Evolutionary conservation across 2,888 invertebrate genomes (phyloP).

Genomic region (Drosophila silvestris): DNA sequence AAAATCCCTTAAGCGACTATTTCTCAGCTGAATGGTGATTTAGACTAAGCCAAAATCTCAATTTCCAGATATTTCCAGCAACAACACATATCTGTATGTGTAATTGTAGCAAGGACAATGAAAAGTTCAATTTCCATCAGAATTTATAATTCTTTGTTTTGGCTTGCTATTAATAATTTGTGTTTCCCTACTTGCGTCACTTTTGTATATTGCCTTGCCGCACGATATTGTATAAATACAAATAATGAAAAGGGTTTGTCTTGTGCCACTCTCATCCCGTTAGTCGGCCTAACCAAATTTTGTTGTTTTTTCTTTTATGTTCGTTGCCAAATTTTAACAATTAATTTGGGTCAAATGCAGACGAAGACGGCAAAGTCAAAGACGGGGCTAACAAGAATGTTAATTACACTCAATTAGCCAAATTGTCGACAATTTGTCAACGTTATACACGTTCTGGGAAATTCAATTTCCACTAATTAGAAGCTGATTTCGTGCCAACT

Average conservation of each 20-base stretch:
- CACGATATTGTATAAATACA: slow-evolving; percentile 41
- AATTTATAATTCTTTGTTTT: slow-evolving; percentile 12
- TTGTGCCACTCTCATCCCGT: slow-evolving; percentile 27
- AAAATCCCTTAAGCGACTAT: not conserved
- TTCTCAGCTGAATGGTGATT: not conserved
- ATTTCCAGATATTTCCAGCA: not conserved
- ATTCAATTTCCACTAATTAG: slow-evolving; percentile 51
- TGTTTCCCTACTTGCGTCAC: slow-evolving; percentile 9
- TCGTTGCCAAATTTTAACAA: slow-evolving; percentile 56
- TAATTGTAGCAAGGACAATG: not conserved
- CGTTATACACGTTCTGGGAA: slow-evolving; percentile 35
- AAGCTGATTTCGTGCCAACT: slow-evolving; percentile 30
- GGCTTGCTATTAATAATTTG: slow-evolving; percentile 9
- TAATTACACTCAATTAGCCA: slow-evolving; percentile 77
- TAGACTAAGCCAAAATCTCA: not conserved
- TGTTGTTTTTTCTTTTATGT: slow-evolving; percentile 41
- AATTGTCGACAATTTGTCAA: slow-evolving; percentile 72
- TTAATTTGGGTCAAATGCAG: slow-evolving; percentile 69
- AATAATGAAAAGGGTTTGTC: slow-evolving; percentile 72
- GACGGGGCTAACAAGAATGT: slow-evolving; percentile 44
- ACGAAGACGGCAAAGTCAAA: slow-evolving; percentile 15
- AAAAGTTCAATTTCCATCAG: not conserved
- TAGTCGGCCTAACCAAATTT: slow-evolving; percentile 12
- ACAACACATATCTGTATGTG: not conserved
- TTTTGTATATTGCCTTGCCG: slow-evolving; percentile 23